phyloP scores from a whole-genome alignment of 2,888 invertebrate genomes.

The Drosophila suboccidentalis region DNA sequence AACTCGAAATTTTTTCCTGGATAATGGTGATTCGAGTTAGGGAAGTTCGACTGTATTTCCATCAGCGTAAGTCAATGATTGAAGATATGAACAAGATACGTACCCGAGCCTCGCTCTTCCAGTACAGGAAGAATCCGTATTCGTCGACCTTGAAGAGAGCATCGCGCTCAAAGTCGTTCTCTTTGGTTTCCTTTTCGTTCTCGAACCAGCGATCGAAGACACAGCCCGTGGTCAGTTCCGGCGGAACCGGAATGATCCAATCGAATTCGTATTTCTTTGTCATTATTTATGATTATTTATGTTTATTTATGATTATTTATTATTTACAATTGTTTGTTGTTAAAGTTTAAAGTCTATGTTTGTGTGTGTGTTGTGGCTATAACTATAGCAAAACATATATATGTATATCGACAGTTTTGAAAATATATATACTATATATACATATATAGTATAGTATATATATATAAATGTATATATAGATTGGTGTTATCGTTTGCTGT shows the following conservation, averaged over 20 bases:
- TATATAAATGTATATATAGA: conserved; percentile 1
- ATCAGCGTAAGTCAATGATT: too few species aligned
- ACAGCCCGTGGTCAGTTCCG: conserved; percentile 91
- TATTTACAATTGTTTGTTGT: conserved; percentile 26
- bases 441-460: not conserved
- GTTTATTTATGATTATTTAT: conserved; percentile 84
- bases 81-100: conserved; percentile 60
- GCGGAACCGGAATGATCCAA: conserved; percentile 98
- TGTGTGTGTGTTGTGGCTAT: conserved; percentile 25
- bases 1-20: too few species aligned
- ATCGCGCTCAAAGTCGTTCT: conserved; percentile 93
- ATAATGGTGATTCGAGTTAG: too few species aligned
- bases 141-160: conserved; percentile 98
- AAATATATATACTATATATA: conserved; percentile 1
- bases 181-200: conserved; percentile 93
- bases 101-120: conserved; percentile 98
- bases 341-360: conserved; percentile 28
- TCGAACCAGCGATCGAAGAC: conserved; percentile 99
- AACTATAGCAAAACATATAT: conserved; percentile 20
- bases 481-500: conserved; percentile 21
- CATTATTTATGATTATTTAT: conserved; percentile 87
- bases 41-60: too few species aligned
- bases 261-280: conserved; percentile 99
- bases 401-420: not conserved
- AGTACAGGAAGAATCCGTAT: conserved; percentile 98